Percentiles rank a stretch among this genome's conserved stretches.
Evolutionary conservation across 1,140 invertebrate species (phyloP).

Genomic region (Bursaphelenchus mucronatus): DNA sequence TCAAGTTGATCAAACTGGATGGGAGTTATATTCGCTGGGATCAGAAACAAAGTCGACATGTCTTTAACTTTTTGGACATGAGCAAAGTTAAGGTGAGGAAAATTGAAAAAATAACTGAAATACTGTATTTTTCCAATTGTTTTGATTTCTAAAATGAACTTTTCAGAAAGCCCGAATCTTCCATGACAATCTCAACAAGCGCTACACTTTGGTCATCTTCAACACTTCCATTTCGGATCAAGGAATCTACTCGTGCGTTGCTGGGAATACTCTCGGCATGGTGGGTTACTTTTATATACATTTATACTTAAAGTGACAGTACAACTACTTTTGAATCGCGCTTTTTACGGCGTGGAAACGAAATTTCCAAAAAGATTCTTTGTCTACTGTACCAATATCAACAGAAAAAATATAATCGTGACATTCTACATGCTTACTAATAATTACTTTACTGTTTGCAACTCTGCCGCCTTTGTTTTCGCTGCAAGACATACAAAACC

Average conservation of each 20-base stretch:
- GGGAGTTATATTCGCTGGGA: slow-evolving; percentile 48
- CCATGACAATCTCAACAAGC: slow-evolving; percentile 43
- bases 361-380: too few species aligned
- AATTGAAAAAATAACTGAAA: slow-evolving; percentile 4
- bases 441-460: too few species aligned
- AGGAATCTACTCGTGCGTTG: slow-evolving; percentile 57
- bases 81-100: slow-evolving; percentile 36
- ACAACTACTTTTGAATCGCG: too few species aligned
- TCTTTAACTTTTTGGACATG: slow-evolving; percentile 49
- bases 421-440: too few species aligned
- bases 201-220: slow-evolving; percentile 47
- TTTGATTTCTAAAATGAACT: too few species aligned
- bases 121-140: slow-evolving; percentile 25
- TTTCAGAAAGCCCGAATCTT: slow-evolving; percentile 52
- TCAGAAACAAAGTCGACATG: slow-evolving; percentile 33
- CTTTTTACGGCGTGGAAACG: too few species aligned
- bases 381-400: too few species aligned
- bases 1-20: slow-evolving; percentile 39
- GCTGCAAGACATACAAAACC: too few species aligned
- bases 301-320: not conserved
- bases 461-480: too few species aligned
- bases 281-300: slow-evolving; percentile 32
- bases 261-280: slow-evolving; percentile 55
- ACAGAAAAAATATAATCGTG: too few species aligned
- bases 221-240: slow-evolving; percentile 54